These are phyloP conservation scores for Poecilia latipinna DNA, from an alignment of 2,113 vertebrate species.

Conservation along the genomic window DNA sequence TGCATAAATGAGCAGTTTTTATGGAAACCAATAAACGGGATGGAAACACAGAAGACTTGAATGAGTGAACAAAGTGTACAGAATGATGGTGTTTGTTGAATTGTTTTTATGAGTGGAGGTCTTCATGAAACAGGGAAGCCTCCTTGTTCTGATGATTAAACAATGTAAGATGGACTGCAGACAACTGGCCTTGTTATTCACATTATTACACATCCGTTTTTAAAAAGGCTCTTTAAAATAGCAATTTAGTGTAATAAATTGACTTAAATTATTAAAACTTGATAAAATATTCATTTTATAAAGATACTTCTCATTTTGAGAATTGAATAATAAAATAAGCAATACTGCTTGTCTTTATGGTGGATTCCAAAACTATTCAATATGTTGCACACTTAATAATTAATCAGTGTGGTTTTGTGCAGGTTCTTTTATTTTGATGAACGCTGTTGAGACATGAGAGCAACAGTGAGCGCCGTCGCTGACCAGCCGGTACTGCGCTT, in stretches of 20 bases:
- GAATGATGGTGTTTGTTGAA: constrained; percentile 26
- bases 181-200: constrained; percentile 43
- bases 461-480: too few relatives aligned
- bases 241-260: too few relatives aligned
- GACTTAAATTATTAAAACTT: not conserved
- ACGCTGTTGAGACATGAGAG: too few relatives aligned
- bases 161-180: constrained; percentile 61
- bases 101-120: constrained; percentile 53
- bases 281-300: not conserved
- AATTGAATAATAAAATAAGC: too few relatives aligned
- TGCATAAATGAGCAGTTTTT: constrained; percentile 9
- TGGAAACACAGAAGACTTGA: constrained; percentile 1
- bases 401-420: too few relatives aligned
- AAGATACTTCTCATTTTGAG: too few relatives aligned
- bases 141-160: constrained; percentile 72
- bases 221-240: not conserved
- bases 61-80: constrained; percentile 53
- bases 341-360: too few relatives aligned
- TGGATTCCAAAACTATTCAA: too few relatives aligned
- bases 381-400: too few relatives aligned
- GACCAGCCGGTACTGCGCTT: too few relatives aligned
- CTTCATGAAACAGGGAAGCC: constrained; percentile 36
- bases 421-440: too few relatives aligned
- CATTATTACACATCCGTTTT: not conserved
- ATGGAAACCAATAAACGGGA: constrained; percentile 15